Evolutionary conservation across 2,113 vertebrate species (phyloP), one percentile per base, ranked within the genome.

Genomic region (Alouatta palliata): DNA sequence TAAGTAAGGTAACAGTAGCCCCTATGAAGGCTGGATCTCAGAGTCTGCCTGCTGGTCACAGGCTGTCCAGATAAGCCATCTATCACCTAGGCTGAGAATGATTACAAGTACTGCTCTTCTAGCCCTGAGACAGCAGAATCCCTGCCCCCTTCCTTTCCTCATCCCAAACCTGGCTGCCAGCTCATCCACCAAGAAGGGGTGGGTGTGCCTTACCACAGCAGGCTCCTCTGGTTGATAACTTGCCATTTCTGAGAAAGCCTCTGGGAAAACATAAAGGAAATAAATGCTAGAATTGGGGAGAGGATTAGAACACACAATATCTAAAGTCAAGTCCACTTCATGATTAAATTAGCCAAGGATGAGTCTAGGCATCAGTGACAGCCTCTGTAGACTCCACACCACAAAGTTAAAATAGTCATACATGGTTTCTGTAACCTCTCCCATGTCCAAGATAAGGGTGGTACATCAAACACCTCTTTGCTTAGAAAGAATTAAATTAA

Each of bases 211-310:
- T 98, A 99, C 99, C 99, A 99, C 56, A 99, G 94, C 92, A 99
- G 98, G 84, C 98, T 99, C 96, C 99, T 99, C 98, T 99, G 99
- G 97, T 98, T 99, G 98, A 99, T 99, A 98, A 99, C 97, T 96
- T 99, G 99, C 99, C 99, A 99, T 97, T 99, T 99, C 94, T 98
- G 97, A 91, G 98, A 99, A 97, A 99, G 99, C 97, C 99, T 99
- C 99, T 99, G 98, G 85, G 91, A 97, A 96, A 82, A 95, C 90
- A 98, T 14, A 93, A 97, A 96, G 90, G 96, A 94, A 91, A 93
- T 91, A 90, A 58, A 66, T 6, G 20, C 56, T 89, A 61, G 61
- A 17, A 45, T 2, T 47, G 70, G 8, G 25, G 17, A 92, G 37
- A 40, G 45, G 27, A 32, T 23, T 75, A 37, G n/a, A 94, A 96